These are phyloP conservation scores for Pterocles burchelli DNA, from an alignment of 2,113 vertebrate genomes.

Conservation along the genomic window DNA sequence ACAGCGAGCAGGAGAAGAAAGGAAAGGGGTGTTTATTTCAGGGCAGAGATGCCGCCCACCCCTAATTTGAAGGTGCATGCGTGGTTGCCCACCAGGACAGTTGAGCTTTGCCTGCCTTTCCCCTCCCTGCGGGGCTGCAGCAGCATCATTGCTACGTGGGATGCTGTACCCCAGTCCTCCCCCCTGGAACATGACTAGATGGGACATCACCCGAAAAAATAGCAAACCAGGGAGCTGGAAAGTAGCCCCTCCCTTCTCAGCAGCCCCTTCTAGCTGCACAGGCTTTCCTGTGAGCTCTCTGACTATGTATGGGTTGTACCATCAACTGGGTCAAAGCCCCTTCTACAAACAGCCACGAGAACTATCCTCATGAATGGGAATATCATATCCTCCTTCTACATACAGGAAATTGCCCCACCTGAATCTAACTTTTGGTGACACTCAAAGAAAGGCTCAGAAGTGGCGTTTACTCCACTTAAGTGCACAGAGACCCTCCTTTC, in stretches of 20 bases:
- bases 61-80: not conserved
- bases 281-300: not conserved
- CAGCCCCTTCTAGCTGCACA: not conserved
- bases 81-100: not conserved
- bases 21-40: not conserved
- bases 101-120: not conserved
- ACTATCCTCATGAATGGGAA: not conserved
- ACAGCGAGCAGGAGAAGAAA: not conserved
- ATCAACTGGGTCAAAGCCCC: not conserved
- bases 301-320: accelerated
- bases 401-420: not conserved
- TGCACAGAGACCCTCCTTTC: not conserved
- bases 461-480: not conserved
- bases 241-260: not conserved
- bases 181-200: too few relatives aligned
- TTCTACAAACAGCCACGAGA: not conserved
- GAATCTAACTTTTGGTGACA: not conserved
- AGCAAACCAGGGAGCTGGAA: not conserved
- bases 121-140: not conserved
- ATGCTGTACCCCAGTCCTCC: not conserved
- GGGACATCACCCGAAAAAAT: not conserved
- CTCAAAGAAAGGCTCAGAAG: not conserved
- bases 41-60: not conserved
- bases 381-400: not conserved
- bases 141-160: not conserved